Percentiles rank a stretch among this genome's conserved stretches.
These are phyloP conservation scores for Harpagoxenus sublaevis DNA, from an alignment of 2,888 invertebrate species.

Conservation along the genomic window DNA sequence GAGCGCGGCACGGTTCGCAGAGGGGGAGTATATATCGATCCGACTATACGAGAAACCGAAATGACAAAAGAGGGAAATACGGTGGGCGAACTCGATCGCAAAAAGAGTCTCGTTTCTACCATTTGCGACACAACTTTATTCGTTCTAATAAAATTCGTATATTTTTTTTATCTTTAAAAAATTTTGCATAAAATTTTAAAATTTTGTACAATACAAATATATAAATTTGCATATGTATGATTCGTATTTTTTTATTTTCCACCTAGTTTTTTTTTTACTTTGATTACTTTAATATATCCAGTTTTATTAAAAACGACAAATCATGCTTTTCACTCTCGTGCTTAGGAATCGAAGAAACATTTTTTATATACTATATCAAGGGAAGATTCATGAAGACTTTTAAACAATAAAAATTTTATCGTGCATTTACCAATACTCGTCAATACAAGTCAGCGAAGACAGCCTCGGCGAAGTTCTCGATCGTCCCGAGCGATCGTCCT, in stretches of 20 bases:
- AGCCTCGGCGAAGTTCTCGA: slow-evolving; percentile 15
- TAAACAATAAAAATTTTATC: neutral
- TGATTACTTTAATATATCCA: neutral
- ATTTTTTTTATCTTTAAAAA: neutral
- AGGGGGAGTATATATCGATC: slow-evolving; percentile 45
- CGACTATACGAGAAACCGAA: slow-evolving; percentile 45
- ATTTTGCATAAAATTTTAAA: neutral
- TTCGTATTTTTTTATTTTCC: neutral
- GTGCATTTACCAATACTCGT: neutral
- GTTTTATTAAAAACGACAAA: neutral
- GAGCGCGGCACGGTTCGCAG: slow-evolving; percentile 21
- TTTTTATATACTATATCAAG: neutral
- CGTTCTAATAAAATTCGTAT: neutral
- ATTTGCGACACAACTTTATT: neutral
- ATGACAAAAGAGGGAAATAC: slow-evolving; percentile 51
- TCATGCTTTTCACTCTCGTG: neutral
- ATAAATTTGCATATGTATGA: neutral
- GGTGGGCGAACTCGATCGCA: slow-evolving; percentile 8
- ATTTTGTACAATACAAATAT: neutral
- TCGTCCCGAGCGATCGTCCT: slow-evolving; percentile 12
- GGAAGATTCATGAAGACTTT: neutral
- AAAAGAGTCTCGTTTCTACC: neutral
- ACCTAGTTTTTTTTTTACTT: neutral
- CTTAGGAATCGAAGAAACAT: neutral
- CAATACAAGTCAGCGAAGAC: neutral